Base-by-base conservation (phyloP, 2,888 invertebrate species). In the Omphaloscelis lunosa region DNA sequence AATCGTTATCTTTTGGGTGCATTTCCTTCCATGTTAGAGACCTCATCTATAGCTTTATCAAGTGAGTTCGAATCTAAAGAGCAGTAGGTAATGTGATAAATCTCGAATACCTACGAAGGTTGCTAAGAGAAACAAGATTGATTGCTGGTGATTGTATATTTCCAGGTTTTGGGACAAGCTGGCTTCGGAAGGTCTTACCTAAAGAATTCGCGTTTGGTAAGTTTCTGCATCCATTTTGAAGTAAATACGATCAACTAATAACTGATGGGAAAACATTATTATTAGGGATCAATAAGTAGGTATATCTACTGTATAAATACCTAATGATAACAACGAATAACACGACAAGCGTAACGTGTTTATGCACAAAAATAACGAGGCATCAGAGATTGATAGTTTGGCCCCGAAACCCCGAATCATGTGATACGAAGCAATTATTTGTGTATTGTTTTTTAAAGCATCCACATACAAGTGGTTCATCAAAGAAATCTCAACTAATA, bases 111-210 rank as follows among this genome's bases (percentile, higher is more conserved):
- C n/a, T n/a, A 29, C 8, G 20, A 56, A n/a, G 59, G 5, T n/a
- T 66, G 45, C 48, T 15, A 2, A 48, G 66, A 29, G 23, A 51
- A 67, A 27, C 2, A n/a, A n/a, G 9, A 51, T 23, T 51, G 51
- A 51, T 51, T 48, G 7, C 12, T 41, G n/a, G 12, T 67, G 20
- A 20, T 59, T 62, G 8, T 66, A 29, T 29, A 48, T 39, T 86
- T 91, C 1, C 91, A 95, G 95, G 92, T 58, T 29, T 77, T 89
- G 11, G 91, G 91, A 12, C 90, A 93, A 81, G 75, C 85, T 67
- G 89, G 87, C 3, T 95, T 95, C 75, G 95, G 95, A 0, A 90
- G 82, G 51, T 92, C 95, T 20, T 94, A 94, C 83, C 84, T 95
- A 82, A 91, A 88, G 58, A 91, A 91, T 77, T 92, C 93, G 0